phyloP scores from a whole-genome alignment of 2,113 vertebrate genomes.

The Laterallus jamaicensis region DNA sequence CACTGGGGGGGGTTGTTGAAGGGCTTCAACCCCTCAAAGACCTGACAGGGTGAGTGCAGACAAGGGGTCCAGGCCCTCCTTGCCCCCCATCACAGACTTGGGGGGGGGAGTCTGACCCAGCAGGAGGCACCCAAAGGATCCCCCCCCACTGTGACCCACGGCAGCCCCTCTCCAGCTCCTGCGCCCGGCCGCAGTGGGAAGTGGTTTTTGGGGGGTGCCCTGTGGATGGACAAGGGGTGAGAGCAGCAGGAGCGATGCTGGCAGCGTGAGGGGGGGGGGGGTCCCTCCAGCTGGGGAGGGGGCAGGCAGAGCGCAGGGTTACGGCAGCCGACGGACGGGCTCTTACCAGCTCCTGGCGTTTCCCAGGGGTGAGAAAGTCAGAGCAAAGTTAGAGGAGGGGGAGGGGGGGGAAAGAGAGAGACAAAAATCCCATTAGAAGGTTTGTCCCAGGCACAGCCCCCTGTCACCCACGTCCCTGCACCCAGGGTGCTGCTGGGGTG shows the following conservation, averaged over 20 bases:
- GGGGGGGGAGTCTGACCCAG: not conserved
- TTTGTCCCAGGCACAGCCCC: not conserved
- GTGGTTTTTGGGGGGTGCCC: not conserved
- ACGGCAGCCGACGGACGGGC: not conserved
- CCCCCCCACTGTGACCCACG: not conserved
- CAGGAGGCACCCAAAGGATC: not conserved
- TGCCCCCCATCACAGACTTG: accelerated
- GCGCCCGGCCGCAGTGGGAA: not conserved
- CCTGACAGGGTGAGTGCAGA: not conserved
- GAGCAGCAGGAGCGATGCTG: not conserved
- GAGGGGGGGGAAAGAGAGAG: slow-evolving; percentile 11
- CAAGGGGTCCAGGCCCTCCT: not conserved
- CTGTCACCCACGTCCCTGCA: not conserved
- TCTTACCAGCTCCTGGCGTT: slow-evolving; percentile 55
- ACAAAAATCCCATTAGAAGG: slow-evolving; percentile 28
- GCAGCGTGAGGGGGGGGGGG: not conserved
- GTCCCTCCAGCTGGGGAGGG: not conserved
- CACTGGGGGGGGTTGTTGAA: too few species aligned
- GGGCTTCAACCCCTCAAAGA: not conserved
- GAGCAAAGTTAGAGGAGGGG: slow-evolving; percentile 30
- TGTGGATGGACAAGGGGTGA: not conserved
- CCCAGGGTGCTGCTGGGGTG: not conserved
- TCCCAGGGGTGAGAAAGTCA: slow-evolving; percentile 49
- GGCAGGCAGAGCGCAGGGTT: not conserved
- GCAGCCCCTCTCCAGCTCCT: not conserved